Evolutionary conservation across 2,797 vertebrate species (phyloP).

Genomic region (Threskiornis aethiopicus): DNA sequence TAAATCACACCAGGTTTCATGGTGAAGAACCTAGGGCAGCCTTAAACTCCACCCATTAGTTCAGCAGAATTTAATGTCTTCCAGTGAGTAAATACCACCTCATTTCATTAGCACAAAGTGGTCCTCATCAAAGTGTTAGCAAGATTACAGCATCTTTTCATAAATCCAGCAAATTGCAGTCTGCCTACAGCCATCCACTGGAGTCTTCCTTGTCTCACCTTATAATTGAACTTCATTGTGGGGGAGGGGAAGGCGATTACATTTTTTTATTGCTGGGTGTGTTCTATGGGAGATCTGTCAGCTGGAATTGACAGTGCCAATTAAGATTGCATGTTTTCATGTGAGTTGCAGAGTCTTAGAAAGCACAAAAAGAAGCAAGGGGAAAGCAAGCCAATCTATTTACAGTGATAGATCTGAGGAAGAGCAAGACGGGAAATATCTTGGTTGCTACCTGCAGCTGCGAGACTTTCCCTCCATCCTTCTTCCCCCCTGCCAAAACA

Average conservation of each 20-base stretch:
- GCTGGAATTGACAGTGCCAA: slow-evolving; percentile 29
- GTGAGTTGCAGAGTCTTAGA: neutral
- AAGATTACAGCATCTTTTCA: slow-evolving; percentile 28
- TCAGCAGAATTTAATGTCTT: slow-evolving; percentile 14
- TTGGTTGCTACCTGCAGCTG: neutral
- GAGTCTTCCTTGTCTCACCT: slow-evolving; percentile 33
- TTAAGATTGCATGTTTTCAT: neutral
- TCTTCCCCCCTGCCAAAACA: neutral
- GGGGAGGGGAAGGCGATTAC: neutral
- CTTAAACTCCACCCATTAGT: slow-evolving; percentile 12
- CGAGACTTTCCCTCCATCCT: neutral
- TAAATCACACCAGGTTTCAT: neutral
- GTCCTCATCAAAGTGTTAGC: slow-evolving; percentile 59
- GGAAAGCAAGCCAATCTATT: neutral
- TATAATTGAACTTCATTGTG: slow-evolving; percentile 9
- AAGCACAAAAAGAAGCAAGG: neutral
- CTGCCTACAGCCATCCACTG: slow-evolving; percentile 32
- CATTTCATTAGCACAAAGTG: slow-evolving; percentile 11
- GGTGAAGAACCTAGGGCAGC: neutral
- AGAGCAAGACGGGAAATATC: neutral
- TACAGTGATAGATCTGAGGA: neutral
- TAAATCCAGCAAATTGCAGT: slow-evolving; percentile 50
- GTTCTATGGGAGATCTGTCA: slow-evolving; percentile 46
- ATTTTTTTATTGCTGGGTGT: slow-evolving; percentile 40
- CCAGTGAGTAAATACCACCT: slow-evolving; percentile 24